A percentile compares a stretch with the other conserved stretches of the same genome.
Conservation (phyloP, 2,888 invertebrate genomes). For the Suillia variegata region DNA sequence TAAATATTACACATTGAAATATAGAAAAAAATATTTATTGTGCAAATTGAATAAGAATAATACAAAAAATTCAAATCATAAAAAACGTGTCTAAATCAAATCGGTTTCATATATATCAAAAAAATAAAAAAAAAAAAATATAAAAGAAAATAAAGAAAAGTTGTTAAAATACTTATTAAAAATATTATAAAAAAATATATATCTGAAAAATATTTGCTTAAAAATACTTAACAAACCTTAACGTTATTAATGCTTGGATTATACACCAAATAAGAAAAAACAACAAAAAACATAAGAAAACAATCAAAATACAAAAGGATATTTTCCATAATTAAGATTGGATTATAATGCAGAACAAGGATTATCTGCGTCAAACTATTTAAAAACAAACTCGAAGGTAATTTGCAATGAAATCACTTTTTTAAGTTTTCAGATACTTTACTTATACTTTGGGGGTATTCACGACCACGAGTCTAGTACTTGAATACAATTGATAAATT, state of each 20-base stretch:
- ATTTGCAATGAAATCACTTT: too few relatives aligned
- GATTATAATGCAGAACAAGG: neutral
- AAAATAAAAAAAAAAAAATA: neutral
- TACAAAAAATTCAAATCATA: constrained; percentile 9
- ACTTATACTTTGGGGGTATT: too few relatives aligned
- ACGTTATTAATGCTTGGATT: neutral
- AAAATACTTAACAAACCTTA: neutral
- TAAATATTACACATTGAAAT: constrained; percentile 1
- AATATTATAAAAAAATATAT: neutral
- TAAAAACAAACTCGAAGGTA: too few relatives aligned
- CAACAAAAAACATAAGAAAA: neutral
- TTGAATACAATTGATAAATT: too few relatives aligned
- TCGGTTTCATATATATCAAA: constrained; percentile 14
- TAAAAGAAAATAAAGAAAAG: neutral
- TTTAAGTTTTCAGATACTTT: too few relatives aligned
- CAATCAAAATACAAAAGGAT: constrained; percentile 2
- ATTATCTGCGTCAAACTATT: neutral
- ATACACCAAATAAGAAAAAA: neutral
- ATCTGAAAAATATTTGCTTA: constrained; percentile 2
- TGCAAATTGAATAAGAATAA: constrained; percentile 4
- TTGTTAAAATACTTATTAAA: neutral
- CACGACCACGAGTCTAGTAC: too few relatives aligned
- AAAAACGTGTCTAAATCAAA: constrained; percentile 14
- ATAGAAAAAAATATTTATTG: constrained; percentile 7
- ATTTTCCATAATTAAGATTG: constrained; percentile 8